Base-by-base conservation (phyloP, 2,797 vertebrate species). In the Onychomys torridus region DNA sequence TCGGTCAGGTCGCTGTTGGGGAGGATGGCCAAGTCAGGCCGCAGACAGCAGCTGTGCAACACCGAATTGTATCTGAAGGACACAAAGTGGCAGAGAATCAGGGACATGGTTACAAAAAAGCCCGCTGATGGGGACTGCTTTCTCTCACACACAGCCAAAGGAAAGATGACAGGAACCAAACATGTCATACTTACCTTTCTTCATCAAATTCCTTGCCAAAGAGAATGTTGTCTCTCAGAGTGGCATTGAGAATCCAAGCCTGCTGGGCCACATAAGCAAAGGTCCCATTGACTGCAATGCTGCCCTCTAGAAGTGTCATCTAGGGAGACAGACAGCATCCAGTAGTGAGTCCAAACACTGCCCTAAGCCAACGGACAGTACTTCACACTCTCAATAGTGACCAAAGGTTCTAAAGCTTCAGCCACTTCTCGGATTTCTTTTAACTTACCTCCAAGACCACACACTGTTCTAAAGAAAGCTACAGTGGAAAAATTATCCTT, bases 191-290 rank as follows among this genome's bases (percentile, higher is more conserved):
- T 98, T 96, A 99, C 99, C 99, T 99, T 98, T 99, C 99, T 98
- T 99, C 99, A 85, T 99, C 99, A 83, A 99, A 99, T 17, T 99
- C 99, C 97, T 99, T 99, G 95, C 99, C 99, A 95, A 99, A 99
- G 75, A 99, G 98, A 98, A 99, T 99, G 98, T 99, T 99, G 97
- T 99, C 99, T 96, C 99, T 99, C 79, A 99, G 98, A 0, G 99
- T 99, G 55, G 99, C 99, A 2, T 99, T 99, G 96, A 99, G 98
- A 98, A 99, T 99, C 99, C 99, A 99, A 97, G 99, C 99, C 98
- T 99, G 99, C 96, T 99, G 99, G 63, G 99, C 99, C 97, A 99
- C 99, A 1, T 99, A 99, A 0, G 99, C 99, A n/a, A 99, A 99
- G 14, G 99, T 98, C 9, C 99, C 99, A 32, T 98, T 99, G 11